Evolutionary conservation across 1,140 invertebrate species (phyloP), one percentile per base, ranked within the genome.

Genomic region (Episyrphus balteatus): DNA sequence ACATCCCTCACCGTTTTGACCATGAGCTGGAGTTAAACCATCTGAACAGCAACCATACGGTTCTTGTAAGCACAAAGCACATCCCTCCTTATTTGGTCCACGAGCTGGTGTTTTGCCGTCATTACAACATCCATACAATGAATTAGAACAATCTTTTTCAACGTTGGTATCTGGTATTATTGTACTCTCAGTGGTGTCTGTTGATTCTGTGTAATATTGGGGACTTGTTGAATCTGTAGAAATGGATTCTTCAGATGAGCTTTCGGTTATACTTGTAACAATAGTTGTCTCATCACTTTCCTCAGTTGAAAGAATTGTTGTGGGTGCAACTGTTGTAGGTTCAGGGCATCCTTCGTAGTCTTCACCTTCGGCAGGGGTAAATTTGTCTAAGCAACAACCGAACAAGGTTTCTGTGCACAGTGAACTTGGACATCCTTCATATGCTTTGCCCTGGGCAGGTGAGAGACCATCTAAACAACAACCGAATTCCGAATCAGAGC

Each of bases 401-500:
- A 85, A 90, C 15, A 91, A 70, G 1, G 84, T 86, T 56, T 84
- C 81, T 1, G 79, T 75, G 57, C 90, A 92, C 12, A 78, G 74
- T 3, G 77, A 70, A 13, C 78, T 67, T 5, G 88, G 87, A 66
- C 92, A 96, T 6, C 84, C 89, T 61, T 81, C 73, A 18, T 78
- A 71, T 14, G 86, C 76, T 0, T 74, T 70, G 8, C 88, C 90
- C 37, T 72, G 60, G 0, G 91, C 88, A 6, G 85, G 76, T 0
- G 92, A 92, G 0, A 93, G 80, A 2, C 81, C 86, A 68, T 97
- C 93, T 9, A 80, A 73, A 65, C 94, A 97, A 70, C 93, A 97
- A 5, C 91, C 89, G 59, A 78, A 86, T 57, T 83, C 77, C 0
- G 89, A 84, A 39, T 92, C 90, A 52, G 77, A 74, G 52, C 87